A percentile compares a stretch with the other conserved stretches of the same genome.
phyloP scores from a whole-genome alignment of 2,797 vertebrate species.

The Sardinella longiceps region DNA sequence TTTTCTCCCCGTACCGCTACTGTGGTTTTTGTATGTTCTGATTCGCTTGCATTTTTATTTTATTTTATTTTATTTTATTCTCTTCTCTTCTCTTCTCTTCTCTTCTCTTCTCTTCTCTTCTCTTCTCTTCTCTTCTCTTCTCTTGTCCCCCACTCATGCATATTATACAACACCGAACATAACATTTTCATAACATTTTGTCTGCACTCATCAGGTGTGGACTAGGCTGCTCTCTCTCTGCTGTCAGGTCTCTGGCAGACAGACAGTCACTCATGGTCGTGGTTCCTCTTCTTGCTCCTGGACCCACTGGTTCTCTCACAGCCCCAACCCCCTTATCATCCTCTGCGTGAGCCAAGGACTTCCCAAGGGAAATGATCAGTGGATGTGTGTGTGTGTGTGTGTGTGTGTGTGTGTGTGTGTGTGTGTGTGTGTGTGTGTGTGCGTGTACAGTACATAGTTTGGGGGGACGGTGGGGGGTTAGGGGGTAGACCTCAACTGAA shows the following conservation, averaged over 20 bases:
- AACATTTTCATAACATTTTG: neutral
- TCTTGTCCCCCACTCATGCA: neutral
- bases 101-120: conserved; percentile 28
- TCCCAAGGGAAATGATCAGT: conserved; percentile 73
- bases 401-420: neutral
- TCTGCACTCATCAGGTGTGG: neutral
- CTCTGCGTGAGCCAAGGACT: conserved; percentile 55
- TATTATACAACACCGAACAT: neutral
- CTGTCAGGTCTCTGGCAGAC: neutral
- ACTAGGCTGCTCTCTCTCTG: conserved; percentile 27
- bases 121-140: neutral
- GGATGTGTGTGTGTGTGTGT: neutral
- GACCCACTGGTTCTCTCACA: conserved; percentile 15
- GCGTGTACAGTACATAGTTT: neutral
- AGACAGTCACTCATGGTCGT: neutral
- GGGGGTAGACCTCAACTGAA: too few relatives aligned
- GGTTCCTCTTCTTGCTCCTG: neutral
- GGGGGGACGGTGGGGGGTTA: too few relatives aligned
- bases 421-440: conserved; percentile 7
- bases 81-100: conserved; percentile 44
- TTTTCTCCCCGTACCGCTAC: neutral
- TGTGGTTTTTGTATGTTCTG: neutral
- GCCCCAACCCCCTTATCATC: conserved; percentile 47
- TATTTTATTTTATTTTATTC: neutral
- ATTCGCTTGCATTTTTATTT: neutral